These are phyloP conservation scores for Tetragnatha versicolor DNA, from an alignment of 1,140 invertebrate species.

Conservation along the genomic window DNA sequence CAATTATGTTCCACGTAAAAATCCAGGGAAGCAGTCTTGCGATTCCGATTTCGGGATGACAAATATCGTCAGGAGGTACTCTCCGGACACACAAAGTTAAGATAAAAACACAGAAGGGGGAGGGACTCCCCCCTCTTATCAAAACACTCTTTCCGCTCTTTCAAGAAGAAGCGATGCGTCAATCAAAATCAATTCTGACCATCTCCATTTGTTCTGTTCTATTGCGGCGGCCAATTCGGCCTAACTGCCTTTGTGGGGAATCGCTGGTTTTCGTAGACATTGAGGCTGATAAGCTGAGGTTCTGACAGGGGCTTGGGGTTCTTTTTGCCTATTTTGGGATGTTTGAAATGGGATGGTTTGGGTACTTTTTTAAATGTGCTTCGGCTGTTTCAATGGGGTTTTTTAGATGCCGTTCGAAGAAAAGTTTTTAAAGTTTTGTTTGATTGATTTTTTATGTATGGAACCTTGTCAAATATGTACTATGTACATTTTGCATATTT, in stretches of 20 bases:
- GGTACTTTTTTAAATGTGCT: too few relatives aligned
- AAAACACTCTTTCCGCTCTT: constrained; percentile 26
- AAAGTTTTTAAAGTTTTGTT: too few relatives aligned
- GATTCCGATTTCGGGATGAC: constrained; percentile 44
- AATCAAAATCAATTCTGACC: constrained; percentile 42
- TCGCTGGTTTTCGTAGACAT: too few relatives aligned
- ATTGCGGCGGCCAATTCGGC: neutral
- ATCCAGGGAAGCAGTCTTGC: constrained; percentile 42
- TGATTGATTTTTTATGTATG: too few relatives aligned
- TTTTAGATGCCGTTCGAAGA: too few relatives aligned
- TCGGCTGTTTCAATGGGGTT: too few relatives aligned
- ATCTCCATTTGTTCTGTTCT: constrained; percentile 23
- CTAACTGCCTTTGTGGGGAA: too few relatives aligned
- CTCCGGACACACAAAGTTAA: constrained; percentile 19
- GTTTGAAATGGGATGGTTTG: neutral
- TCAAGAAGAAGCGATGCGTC: constrained; percentile 21
- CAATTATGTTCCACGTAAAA: constrained; percentile 50
- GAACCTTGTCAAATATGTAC: too few relatives aligned
- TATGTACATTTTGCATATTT: too few relatives aligned
- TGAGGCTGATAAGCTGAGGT: neutral
- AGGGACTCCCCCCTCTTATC: neutral
- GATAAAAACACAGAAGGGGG: constrained; percentile 18
- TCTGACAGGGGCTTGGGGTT: neutral
- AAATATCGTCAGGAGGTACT: constrained; percentile 9
- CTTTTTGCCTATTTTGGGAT: neutral